phyloP scores from a whole-genome alignment of 2,888 invertebrate species.

The Hartigia nigra region DNA sequence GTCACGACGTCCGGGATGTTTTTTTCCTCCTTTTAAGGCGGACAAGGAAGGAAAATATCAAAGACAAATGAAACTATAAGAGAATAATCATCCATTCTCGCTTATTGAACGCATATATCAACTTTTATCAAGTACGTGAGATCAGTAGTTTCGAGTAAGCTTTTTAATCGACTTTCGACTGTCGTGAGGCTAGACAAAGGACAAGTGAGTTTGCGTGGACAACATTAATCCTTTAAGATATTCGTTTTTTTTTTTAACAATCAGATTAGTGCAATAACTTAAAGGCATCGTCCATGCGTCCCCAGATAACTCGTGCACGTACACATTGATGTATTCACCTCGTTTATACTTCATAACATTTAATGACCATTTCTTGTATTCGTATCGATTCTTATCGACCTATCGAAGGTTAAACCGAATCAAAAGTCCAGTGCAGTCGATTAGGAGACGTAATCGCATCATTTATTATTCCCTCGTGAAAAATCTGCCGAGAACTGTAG shows the following conservation, averaged over 20 bases:
- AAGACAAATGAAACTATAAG: background rate
- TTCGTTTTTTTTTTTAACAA: background rate
- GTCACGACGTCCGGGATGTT: constrained; percentile 2
- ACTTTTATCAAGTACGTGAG: background rate
- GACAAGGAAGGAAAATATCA: background rate
- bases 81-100: background rate
- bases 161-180: background rate
- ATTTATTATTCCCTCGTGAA: background rate
- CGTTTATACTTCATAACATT: background rate
- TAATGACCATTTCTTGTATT: background rate
- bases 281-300: background rate
- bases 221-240: background rate
- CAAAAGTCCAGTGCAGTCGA: background rate
- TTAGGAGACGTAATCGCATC: background rate
- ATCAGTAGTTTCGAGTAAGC: background rate
- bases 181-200: background rate
- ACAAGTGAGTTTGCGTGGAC: background rate
- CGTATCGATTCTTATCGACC: background rate
- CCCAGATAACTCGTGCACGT: background rate
- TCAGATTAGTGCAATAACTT: background rate
- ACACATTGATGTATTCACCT: background rate
- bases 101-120: background rate
- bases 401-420: background rate
- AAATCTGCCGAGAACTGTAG: background rate
- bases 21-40: constrained; percentile 4